phyloP scores from a whole-genome alignment of 2,797 vertebrate genomes.

The Hapalemur alaotrensis region DNA sequence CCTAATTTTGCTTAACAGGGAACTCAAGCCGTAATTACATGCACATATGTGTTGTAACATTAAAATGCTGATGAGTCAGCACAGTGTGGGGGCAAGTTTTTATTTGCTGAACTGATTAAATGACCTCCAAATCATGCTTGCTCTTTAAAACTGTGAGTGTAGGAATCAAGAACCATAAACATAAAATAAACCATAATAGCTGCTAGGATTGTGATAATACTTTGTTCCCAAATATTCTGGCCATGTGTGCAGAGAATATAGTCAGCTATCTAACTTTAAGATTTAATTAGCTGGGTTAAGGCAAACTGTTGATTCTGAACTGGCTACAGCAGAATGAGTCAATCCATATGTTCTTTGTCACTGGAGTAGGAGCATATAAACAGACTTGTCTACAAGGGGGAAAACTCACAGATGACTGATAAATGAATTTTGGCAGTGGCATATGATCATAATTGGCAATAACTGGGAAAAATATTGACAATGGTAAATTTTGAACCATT shows the following conservation, averaged over 20 bases:
- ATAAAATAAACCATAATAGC: not conserved
- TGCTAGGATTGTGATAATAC: not conserved
- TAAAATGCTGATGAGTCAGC: not conserved
- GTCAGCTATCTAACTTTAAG: not conserved
- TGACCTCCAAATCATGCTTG: not conserved
- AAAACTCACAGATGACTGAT: conserved; percentile 57
- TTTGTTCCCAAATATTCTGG: conserved; percentile 2
- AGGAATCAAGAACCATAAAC: not conserved
- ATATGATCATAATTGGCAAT: conserved; percentile 36
- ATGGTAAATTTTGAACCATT: not conserved
- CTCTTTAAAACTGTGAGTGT: not conserved
- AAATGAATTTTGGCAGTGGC: conserved; percentile 31
- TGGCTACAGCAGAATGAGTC: conserved; percentile 32
- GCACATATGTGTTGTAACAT: not conserved
- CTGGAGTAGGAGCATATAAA: not conserved
- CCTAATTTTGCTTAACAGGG: not conserved
- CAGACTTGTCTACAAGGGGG: not conserved
- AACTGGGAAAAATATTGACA: conserved; percentile 54
- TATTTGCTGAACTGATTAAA: not conserved
- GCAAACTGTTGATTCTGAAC: conserved; percentile 50
- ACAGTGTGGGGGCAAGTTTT: not conserved
- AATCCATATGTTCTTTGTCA: conserved; percentile 53
- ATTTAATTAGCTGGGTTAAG: conserved; percentile 57
- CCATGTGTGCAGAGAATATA: not conserved
- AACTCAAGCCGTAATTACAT: not conserved